phyloP scores from a whole-genome alignment of 2,797 vertebrate genomes.

The Aplochiton taeniatus region DNA sequence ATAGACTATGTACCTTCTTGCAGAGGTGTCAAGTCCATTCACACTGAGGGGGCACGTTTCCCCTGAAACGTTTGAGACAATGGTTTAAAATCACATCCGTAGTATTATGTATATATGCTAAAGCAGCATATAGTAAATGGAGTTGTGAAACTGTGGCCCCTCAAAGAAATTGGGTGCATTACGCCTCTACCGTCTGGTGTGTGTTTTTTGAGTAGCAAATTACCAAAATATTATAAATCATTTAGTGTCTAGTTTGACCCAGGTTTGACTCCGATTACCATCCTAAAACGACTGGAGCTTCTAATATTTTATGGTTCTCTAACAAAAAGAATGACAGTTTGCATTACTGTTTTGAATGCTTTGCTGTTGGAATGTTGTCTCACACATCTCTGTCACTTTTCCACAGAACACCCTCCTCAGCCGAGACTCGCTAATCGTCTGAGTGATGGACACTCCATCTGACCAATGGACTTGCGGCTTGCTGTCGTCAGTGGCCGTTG shows the following conservation, averaged over 20 bases:
- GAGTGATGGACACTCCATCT: constrained; percentile 37
- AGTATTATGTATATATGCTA: no score
- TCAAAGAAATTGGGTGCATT: no score
- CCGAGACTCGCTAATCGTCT: constrained; percentile 77
- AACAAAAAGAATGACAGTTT: constrained; percentile 21
- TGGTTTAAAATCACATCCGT: no score
- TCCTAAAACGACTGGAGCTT: neutral
- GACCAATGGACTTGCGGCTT: neutral
- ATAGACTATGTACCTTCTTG: no score
- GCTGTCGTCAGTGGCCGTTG: neutral
- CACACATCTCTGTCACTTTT: constrained; percentile 20
- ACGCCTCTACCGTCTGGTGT: no score
- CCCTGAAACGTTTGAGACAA: no score
- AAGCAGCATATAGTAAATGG: no score
- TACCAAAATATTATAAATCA: constrained; percentile 9
- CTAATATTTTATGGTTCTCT: neutral
- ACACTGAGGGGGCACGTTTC: no score
- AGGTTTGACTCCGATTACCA: constrained; percentile 26
- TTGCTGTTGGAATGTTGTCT: constrained; percentile 5
- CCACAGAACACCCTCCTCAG: constrained; percentile 74
- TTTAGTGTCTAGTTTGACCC: constrained; percentile 53
- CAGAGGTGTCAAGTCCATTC: no score
- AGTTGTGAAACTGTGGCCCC: no score
- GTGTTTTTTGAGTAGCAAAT: constrained; percentile 11
- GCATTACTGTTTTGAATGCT: neutral